A percentile compares a stretch with the other conserved stretches of the same genome.
These are phyloP conservation scores for Drosophila pseudotakahashii DNA, from an alignment of 2,888 invertebrate genomes.

Conservation along the genomic window DNA sequence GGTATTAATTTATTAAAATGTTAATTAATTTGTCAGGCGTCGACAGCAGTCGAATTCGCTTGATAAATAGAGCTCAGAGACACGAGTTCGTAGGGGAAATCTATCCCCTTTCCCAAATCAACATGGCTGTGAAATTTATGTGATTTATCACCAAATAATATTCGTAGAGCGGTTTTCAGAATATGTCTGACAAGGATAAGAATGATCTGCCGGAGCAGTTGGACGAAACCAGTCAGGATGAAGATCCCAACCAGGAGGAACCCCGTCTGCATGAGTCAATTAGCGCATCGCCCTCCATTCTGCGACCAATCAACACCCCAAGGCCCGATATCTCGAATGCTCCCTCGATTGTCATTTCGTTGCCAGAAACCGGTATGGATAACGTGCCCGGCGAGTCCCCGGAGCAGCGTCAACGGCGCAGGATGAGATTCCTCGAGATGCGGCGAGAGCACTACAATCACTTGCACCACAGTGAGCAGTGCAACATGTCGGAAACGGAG, in stretches of 20 bases:
- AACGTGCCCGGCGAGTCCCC: conserved; percentile 11
- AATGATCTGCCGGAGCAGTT: not conserved
- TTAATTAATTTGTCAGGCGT: conserved; percentile 75
- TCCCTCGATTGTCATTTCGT: conserved; percentile 47
- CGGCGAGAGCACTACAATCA: conserved; percentile 59
- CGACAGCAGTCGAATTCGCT: conserved; percentile 34
- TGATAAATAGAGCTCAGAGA: conserved; percentile 24
- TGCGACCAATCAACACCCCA: not conserved
- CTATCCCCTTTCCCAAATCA: not conserved
- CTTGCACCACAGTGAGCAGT: conserved; percentile 38
- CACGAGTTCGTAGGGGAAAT: not conserved
- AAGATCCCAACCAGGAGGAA: too few species aligned
- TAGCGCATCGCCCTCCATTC: conserved; percentile 3
- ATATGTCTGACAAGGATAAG: conserved; percentile 14
- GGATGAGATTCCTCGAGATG: conserved; percentile 53
- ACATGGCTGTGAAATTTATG: conserved; percentile 16
- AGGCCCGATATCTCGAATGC: conserved; percentile 6
- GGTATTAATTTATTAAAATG: conserved; percentile 68
- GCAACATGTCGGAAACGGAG: conserved; percentile 8
- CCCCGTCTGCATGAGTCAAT: not conserved
- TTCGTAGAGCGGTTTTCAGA: not conserved
- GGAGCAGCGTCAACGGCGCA: conserved; percentile 35
- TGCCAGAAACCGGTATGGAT: conserved; percentile 16
- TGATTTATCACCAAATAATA: not conserved
- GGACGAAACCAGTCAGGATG: not conserved